Evolutionary conservation across 2,888 invertebrate genomes (phyloP), one percentile per base, ranked within the genome.

Genomic region (Smittia aterrima): DNA sequence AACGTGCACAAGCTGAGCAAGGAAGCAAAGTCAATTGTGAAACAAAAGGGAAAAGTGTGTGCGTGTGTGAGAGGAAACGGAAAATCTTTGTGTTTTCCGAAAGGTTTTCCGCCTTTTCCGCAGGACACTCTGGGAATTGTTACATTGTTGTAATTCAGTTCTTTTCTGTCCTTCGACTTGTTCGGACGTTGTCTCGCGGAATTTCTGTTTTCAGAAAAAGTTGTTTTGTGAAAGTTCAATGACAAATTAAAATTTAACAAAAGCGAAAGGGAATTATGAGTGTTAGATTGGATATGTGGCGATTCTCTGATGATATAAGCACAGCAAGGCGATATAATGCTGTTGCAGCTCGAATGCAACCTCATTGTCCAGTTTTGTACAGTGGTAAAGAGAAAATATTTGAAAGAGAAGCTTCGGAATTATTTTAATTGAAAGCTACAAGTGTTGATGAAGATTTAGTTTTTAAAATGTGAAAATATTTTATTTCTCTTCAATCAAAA

Each of bases 201-300:
- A 47, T 6, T 16, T 47, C 38, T 4, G 9, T 4, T 38, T 38
- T 38, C 38, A 38, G 6, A 38, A 16, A 53, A n/a, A n/a, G 62
- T 62, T 62, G n/a, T 20, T 3, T 2, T 11, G 62, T 62, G 20
- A 20, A 20, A 22, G 18, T 13, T 62, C 9, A 32, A 32, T 32
- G 20, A 22, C 11, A 3, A 62, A 24, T 1, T 62, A 62, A 62
- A 62, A 20, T 53, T 7, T 11, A 3, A 9, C 4, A 9, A 11
- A 47, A 47, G 18, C n/a, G 2, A 6, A 47, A 71, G 54, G 62
- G 72, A 58, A 75, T 75, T 74, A 83, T 82, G 82, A 83, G 83
- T 79, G 83, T 83, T 75, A 82, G 83, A 78, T 82, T 83, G 75
- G 83, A 83, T 76, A 83, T 83, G 83, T 83, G 83, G 83, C 83